phyloP scores from a whole-genome alignment of 1,140 invertebrate species.

The Apis laboriosa region DNA sequence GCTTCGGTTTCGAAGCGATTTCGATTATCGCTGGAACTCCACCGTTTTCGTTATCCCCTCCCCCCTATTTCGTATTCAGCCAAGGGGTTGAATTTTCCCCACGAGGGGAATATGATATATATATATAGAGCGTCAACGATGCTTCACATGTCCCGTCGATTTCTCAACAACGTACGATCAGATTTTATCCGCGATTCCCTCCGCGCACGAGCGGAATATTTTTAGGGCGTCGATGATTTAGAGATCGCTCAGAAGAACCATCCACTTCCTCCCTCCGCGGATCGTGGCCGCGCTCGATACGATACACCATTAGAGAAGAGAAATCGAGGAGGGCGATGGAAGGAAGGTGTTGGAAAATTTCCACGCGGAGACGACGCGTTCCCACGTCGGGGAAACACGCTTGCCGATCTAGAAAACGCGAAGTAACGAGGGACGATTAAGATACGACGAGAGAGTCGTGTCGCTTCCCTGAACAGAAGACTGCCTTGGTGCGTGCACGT shows the following conservation, averaged over 20 bases:
- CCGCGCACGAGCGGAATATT: conserved; percentile 24
- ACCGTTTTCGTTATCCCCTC: conserved; percentile 39
- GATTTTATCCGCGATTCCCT: conserved; percentile 38
- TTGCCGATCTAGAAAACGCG: conserved; percentile 53
- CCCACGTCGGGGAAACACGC: too few species aligned
- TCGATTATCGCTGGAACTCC: conserved; percentile 34
- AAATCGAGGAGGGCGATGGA: too few species aligned
- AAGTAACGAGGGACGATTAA: conserved; percentile 57
- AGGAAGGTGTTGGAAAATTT: conserved; percentile 8
- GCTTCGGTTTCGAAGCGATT: neutral
- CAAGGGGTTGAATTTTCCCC: conserved; percentile 54
- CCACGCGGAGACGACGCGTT: conserved; percentile 27
- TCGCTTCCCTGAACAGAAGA: conserved; percentile 30
- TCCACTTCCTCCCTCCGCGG: too few species aligned
- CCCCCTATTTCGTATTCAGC: conserved; percentile 35
- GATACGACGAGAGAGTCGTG: conserved; percentile 30
- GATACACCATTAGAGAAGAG: neutral
- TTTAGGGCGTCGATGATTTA: conserved; percentile 22
- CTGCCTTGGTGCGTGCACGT: too few species aligned
- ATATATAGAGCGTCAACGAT: neutral
- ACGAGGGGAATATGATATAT: conserved; percentile 7
- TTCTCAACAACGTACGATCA: conserved; percentile 53
- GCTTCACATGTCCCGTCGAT: conserved; percentile 57
- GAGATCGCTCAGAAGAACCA: neutral
- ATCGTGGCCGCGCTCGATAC: neutral